Base-by-base conservation (phyloP, 2,797 vertebrate genomes). In the Vultur gryphus region DNA sequence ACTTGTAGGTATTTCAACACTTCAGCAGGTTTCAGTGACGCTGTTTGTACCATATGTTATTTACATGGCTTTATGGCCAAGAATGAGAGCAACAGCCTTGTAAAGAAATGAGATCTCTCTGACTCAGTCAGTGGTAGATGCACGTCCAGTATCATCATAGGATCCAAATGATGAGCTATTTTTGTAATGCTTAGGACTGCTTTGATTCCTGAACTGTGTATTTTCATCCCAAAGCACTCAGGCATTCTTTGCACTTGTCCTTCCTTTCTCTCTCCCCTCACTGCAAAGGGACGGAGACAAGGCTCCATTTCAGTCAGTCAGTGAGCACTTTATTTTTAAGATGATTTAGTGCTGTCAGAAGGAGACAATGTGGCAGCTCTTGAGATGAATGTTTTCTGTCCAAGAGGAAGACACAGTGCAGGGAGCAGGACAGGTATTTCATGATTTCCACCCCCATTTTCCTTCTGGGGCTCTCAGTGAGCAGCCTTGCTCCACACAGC, bases 1-100 rank as follows among this genome's bases (percentile, higher is more conserved):
- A 76, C 85, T 71, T 90, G 48, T 48, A 81, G 65, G 89, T 93
- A 93, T 96, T 97, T 93, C 89, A 96, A 96, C 95, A 86, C 89
- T 90, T 84, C 69, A 77, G 35, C 94, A 70, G 28, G 89, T 94
- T 76, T 83, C 67, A 82, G 43, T 84, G 89, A 72, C 25, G 66
- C 77, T 55, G 57, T 69, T 92, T 78, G 80, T 86, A 52, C 69
- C 54, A 2, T 86, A 25, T 72, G n/a, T 94, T 94, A 82, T 95
- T 96, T 96, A 81, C 73, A 43, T 62, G 83, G 70, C 61, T 69
- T 95, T 87, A 95, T 72, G 37, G 83, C 48, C 85, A 93, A 87
- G 87, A 91, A 93, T 62, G 80, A 88, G 76, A 91, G 76, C 84
- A 95, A 51, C 52, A 94, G 77, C 82, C 62, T 91, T 66, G 48